Evolutionary conservation across 2,797 vertebrate species (phyloP), one percentile per base, ranked within the genome.

Genomic region (Sternarchorhynchus goeldii): DNA sequence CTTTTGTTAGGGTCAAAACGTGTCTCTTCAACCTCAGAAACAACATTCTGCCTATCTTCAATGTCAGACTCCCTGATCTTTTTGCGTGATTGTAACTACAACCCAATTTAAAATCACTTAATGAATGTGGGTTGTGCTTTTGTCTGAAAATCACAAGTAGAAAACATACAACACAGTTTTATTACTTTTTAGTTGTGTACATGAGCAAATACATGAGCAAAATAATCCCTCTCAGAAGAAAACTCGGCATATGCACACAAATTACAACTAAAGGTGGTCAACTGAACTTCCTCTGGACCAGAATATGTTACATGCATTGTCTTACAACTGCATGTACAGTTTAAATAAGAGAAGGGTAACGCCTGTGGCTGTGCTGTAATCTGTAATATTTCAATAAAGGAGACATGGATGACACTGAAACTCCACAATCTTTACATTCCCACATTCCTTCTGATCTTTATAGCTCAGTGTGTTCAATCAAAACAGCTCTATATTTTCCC

Each of bases 301-400:
- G 59, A 75, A 2, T 71, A 29, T 75, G 70, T 69, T 2, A 65
- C 20, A 68, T 85, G 81, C 4, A 57, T 57, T 17, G 32, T 84
- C 71, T 77, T 79, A 76, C 83, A 86, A 16, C 75, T 80, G 50
- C 77, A 81, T 58, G 78, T 73, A 53, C 74, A 83, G 45, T 62
- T 69, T 6, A 18, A 31, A 79, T 84, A 79, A 60, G 32, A 50
- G 64, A 81, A 57, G 66, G 66, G 34, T 67, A 79, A 41, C 25
- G 45, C 59, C 39, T 45, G 25, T 77, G 62, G 18, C 73, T 34
- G 29, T 84, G 79, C 57, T 65, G 71, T 4, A 81, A 25, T 56
- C 41, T 80, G 50, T 83, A 80, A 63, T 83, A 78, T n/a, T 83
- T 83, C 6, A 83, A 32, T 64, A 74, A 60, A 50, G 55, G 18